These are phyloP conservation scores for Brachypalpus laphriformis DNA, from an alignment of 2,888 invertebrate genomes.

Conservation along the genomic window DNA sequence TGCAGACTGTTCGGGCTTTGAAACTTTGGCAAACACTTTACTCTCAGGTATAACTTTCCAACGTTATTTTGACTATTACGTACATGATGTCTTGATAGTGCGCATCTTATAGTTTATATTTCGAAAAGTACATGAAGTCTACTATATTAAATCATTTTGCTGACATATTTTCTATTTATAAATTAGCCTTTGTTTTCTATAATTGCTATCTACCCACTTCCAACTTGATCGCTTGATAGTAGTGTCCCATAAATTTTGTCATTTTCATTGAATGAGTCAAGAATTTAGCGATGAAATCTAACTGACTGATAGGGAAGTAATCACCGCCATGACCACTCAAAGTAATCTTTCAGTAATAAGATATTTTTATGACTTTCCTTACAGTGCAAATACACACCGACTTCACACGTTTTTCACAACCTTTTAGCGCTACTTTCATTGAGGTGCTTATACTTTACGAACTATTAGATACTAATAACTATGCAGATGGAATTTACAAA, in stretches of 20 bases:
- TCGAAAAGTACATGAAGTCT: too few species aligned
- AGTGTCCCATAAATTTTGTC: background rate
- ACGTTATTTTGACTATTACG: too few species aligned
- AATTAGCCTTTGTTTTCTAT: too few species aligned
- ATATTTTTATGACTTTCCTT: slow-evolving; percentile 6
- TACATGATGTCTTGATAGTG: too few species aligned
- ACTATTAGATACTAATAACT: background rate
- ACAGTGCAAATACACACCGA: background rate
- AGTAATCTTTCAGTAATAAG: background rate
- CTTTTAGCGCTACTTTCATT: background rate
- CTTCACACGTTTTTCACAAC: background rate
- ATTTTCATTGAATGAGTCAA: background rate
- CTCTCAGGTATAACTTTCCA: too few species aligned
- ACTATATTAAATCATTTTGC: too few species aligned
- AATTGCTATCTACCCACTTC: too few species aligned
- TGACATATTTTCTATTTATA: too few species aligned
- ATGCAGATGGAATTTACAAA: background rate
- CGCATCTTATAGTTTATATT: too few species aligned
- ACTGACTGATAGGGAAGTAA: background rate
- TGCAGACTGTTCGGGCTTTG: too few species aligned
- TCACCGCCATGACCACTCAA: background rate
- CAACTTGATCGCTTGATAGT: background rate
- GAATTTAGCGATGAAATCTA: background rate
- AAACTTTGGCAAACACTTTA: too few species aligned
- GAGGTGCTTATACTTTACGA: background rate